Evolutionary conservation across 1,140 invertebrate genomes (phyloP).

Genomic region (Myzus persicae): DNA sequence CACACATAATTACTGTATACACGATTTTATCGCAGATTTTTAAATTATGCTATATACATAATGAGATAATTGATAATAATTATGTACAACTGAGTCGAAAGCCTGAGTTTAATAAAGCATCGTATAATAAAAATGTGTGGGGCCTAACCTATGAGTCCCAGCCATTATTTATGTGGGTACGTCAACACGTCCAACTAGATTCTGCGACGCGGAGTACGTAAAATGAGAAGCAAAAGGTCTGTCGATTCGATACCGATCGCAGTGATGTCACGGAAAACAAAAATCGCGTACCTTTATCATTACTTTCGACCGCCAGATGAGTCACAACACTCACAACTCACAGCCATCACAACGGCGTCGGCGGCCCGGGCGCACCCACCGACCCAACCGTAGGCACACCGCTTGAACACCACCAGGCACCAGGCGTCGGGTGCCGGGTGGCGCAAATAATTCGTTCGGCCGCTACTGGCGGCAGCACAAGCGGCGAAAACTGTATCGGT

Average conservation of each 20-base stretch:
- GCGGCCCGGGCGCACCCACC: neutral
- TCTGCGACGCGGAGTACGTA: neutral
- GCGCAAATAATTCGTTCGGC: conserved; percentile 37
- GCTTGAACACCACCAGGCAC: neutral
- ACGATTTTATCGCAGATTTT: neutral
- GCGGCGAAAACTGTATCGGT: neutral
- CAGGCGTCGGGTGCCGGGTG: neutral
- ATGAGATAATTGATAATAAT: too few species aligned
- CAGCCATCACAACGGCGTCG: neutral
- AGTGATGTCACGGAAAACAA: neutral
- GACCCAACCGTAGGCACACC: neutral
- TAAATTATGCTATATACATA: too few species aligned
- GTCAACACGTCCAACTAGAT: neutral
- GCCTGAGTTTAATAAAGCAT: neutral
- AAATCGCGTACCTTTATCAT: neutral
- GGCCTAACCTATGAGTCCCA: neutral
- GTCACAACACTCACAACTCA: neutral
- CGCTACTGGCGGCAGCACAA: conserved; percentile 43
- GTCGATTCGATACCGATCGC: neutral
- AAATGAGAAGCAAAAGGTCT: neutral
- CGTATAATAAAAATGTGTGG: neutral
- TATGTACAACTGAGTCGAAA: neutral
- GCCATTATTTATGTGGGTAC: neutral
- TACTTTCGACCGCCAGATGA: neutral
- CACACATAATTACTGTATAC: too few species aligned